Evolutionary conservation across 1,140 invertebrate genomes (phyloP).

Genomic region (Drepana arcuata): DNA sequence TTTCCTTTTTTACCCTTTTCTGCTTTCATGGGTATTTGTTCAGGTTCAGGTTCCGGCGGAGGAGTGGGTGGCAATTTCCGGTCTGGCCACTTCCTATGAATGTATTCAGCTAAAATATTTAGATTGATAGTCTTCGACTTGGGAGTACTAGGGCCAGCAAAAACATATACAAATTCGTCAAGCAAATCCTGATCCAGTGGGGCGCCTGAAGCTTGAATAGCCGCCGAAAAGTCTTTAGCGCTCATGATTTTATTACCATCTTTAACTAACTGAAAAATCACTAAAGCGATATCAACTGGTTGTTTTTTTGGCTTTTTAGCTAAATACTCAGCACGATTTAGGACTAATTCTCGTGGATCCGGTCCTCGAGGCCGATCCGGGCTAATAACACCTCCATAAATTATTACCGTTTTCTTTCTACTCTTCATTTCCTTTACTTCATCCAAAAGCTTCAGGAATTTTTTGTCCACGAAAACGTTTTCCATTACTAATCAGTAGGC

Average conservation of each 20-base stretch:
- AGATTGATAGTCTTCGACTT: slow-evolving; percentile 34
- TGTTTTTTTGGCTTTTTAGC: slow-evolving; percentile 19
- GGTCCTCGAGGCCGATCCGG: slow-evolving; percentile 14
- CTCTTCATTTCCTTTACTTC: slow-evolving; percentile 22
- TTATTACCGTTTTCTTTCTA: slow-evolving; percentile 27
- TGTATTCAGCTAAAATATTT: slow-evolving; percentile 30
- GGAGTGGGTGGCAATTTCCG: slow-evolving; percentile 42
- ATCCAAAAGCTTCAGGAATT: slow-evolving; percentile 25
- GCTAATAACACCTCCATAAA: slow-evolving; percentile 29
- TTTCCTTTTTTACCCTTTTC: no score
- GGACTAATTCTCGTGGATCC: slow-evolving; percentile 35
- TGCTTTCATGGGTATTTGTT: no score
- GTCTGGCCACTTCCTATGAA: slow-evolving; percentile 50
- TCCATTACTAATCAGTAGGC: slow-evolving; percentile 36
- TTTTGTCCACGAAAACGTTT: slow-evolving; percentile 27
- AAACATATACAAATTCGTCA: slow-evolving; percentile 30
- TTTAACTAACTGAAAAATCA: slow-evolving; percentile 32
- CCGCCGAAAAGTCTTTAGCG: slow-evolving; percentile 24
- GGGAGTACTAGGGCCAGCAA: slow-evolving; percentile 22
- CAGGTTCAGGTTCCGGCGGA: slow-evolving; percentile 31
- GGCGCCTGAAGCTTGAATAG: slow-evolving; percentile 17
- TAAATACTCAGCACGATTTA: slow-evolving; percentile 40
- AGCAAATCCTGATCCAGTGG: slow-evolving; percentile 28
- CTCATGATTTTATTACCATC: slow-evolving; percentile 23
- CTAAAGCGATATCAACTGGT: slow-evolving; percentile 34